Percentiles rank a stretch among this genome's conserved stretches.
Conservation (phyloP, 2,797 vertebrate species). For the Syngnathus acus region DNA sequence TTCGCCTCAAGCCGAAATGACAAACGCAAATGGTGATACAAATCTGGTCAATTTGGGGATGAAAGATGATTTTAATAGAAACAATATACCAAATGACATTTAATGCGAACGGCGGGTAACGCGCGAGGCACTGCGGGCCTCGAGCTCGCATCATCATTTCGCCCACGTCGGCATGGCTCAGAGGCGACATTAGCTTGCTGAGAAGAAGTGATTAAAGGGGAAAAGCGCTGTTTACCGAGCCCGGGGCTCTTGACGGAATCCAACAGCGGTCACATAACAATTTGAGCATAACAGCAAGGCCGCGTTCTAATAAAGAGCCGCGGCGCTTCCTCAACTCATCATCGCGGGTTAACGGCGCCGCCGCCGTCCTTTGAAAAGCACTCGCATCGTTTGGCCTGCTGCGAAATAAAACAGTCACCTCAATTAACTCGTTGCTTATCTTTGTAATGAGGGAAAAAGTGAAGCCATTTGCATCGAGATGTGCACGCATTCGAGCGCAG, state of each 20-base stretch:
- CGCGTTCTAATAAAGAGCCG: conserved; percentile 46
- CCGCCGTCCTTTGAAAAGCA: conserved; percentile 9
- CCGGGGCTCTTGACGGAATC: neutral
- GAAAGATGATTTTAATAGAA: neutral
- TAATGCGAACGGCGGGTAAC: neutral
- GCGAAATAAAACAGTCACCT: conserved; percentile 38
- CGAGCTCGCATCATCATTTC: neutral
- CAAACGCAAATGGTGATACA: neutral
- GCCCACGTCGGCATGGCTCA: neutral
- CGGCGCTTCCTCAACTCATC: conserved; percentile 55
- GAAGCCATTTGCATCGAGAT: conserved; percentile 28
- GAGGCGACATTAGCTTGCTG: neutral
- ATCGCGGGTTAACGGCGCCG: conserved; percentile 39
- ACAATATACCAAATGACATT: neutral
- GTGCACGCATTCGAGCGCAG: neutral
- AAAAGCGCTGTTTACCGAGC: conserved; percentile 5
- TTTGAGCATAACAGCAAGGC: conserved; percentile 20
- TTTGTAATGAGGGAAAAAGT: conserved; percentile 48
- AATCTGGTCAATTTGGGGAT: neutral
- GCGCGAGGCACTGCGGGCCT: neutral
- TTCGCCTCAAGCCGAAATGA: neutral
- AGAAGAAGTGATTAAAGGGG: neutral
- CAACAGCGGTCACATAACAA: neutral
- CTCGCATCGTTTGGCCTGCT: conserved; percentile 20
- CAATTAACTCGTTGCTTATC: conserved; percentile 51